phyloP scores from a whole-genome alignment of 2,888 invertebrate species.

The Leptinotarsa haldemani region DNA sequence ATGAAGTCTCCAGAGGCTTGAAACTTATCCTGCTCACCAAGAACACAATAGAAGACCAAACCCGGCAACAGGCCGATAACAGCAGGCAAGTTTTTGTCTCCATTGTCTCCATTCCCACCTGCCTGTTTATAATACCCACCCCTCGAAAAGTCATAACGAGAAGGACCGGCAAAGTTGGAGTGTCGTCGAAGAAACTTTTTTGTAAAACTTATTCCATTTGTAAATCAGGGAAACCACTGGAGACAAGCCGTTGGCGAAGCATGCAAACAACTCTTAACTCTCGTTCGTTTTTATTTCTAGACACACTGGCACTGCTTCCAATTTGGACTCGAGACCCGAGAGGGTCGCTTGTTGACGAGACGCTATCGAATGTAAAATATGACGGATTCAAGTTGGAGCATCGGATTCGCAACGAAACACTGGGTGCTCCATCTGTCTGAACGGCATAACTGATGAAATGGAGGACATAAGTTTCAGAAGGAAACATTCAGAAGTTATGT shows the following conservation, averaged over 20 bases:
- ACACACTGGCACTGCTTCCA: constrained; percentile 50
- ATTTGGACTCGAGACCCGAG: constrained; percentile 52
- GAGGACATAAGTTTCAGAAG: too few species aligned
- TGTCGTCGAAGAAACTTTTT: constrained; percentile 27
- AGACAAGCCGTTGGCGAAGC: constrained; percentile 15
- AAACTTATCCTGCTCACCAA: too few species aligned
- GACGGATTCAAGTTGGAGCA: constrained; percentile 24
- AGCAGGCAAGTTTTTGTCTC: not conserved
- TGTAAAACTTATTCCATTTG: constrained; percentile 26
- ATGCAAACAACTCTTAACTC: constrained; percentile 30
- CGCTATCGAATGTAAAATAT: constrained; percentile 56
- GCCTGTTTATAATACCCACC: constrained; percentile 3
- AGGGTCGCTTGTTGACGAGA: constrained; percentile 53
- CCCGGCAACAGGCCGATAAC: constrained; percentile 7
- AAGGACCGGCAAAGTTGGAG: constrained; percentile 11
- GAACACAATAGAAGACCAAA: not conserved
- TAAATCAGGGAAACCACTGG: constrained; percentile 25
- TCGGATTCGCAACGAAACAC: too few species aligned
- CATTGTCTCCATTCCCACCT: constrained; percentile 8
- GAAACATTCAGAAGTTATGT: too few species aligned
- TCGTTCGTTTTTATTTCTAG: constrained; percentile 48
- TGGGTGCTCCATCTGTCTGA: too few species aligned
- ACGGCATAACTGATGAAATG: too few species aligned
- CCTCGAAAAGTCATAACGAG: constrained; percentile 8
- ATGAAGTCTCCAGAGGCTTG: too few species aligned